Percentiles rank a stretch among this genome's conserved stretches.
Conservation (phyloP, 2,888 invertebrate species). For the Blera fallax region DNA sequence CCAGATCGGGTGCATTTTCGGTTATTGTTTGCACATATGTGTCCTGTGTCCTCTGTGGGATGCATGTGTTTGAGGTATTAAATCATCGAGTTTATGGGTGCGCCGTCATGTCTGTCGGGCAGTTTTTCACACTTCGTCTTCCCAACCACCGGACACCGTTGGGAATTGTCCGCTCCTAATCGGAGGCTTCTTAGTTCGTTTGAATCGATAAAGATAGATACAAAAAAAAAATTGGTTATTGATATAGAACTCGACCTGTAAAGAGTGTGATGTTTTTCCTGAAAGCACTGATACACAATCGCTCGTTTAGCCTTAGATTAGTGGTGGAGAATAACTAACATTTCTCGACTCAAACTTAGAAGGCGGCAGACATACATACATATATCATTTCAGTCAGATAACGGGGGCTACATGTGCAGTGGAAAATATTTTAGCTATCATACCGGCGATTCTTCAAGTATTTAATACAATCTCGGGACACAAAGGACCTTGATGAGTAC, state of each 20-base stretch:
- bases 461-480: too few relatives aligned
- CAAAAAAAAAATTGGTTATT: background rate
- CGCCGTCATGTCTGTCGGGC: slow-evolving; percentile 77
- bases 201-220: slow-evolving; percentile 6
- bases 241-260: background rate
- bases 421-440: too few relatives aligned
- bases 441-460: too few relatives aligned
- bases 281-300: too few relatives aligned
- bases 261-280: background rate
- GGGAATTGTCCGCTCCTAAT: slow-evolving; percentile 28
- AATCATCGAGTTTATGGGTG: slow-evolving; percentile 79
- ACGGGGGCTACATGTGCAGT: too few relatives aligned
- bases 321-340: too few relatives aligned
- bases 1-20: slow-evolving; percentile 46
- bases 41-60: slow-evolving; percentile 75
- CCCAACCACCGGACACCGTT: slow-evolving; percentile 46
- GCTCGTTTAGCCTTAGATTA: too few relatives aligned
- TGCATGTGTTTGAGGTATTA: slow-evolving; percentile 82
- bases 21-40: slow-evolving; percentile 58
- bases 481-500: too few relatives aligned
- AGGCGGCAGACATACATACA: too few relatives aligned
- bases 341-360: too few relatives aligned
- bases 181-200: slow-evolving; percentile 19
- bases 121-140: slow-evolving; percentile 80
- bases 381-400: too few relatives aligned